Percentiles rank a stretch among this genome's conserved stretches.
These are phyloP conservation scores for Chaenogobius annularis DNA, from an alignment of 2,113 vertebrate species.

Conservation along the genomic window DNA sequence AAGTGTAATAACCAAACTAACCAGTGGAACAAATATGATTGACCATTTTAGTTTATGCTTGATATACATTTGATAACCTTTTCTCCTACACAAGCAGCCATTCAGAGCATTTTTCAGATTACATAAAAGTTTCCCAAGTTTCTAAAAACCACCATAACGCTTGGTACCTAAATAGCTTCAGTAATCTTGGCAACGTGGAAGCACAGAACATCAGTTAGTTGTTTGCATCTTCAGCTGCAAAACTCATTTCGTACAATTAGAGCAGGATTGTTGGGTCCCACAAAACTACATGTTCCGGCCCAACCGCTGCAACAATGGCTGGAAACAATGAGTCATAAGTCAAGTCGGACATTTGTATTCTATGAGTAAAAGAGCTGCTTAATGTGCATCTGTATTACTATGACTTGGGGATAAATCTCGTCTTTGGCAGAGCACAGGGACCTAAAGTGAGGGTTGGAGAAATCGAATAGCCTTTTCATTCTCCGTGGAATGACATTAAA, in stretches of 20 bases:
- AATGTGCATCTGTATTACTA: slow-evolving; percentile 6
- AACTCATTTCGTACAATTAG: slow-evolving; percentile 2
- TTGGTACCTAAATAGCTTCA: background rate
- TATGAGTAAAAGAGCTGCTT: background rate
- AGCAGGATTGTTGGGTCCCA: background rate
- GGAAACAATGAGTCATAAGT: slow-evolving; percentile 8
- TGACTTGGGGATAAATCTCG: background rate
- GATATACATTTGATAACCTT: no score
- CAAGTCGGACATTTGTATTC: slow-evolving; percentile 1
- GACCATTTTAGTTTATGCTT: no score
- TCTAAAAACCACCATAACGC: background rate
- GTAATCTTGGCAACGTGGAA: background rate
- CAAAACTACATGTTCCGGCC: background rate
- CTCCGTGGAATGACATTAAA: background rate
- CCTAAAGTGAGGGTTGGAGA: background rate
- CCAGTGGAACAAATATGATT: no score
- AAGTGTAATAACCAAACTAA: no score
- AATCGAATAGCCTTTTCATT: slow-evolving; percentile 4
- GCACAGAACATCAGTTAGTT: background rate
- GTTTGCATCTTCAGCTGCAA: slow-evolving; percentile 4
- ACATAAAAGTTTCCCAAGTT: background rate
- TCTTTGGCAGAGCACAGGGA: slow-evolving; percentile 3
- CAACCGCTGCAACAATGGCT: background rate
- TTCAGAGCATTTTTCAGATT: no score
- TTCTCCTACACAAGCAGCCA: no score